Base-by-base conservation (phyloP, 1,140 invertebrate genomes). In the Lamellibrachia luymesi region DNA sequence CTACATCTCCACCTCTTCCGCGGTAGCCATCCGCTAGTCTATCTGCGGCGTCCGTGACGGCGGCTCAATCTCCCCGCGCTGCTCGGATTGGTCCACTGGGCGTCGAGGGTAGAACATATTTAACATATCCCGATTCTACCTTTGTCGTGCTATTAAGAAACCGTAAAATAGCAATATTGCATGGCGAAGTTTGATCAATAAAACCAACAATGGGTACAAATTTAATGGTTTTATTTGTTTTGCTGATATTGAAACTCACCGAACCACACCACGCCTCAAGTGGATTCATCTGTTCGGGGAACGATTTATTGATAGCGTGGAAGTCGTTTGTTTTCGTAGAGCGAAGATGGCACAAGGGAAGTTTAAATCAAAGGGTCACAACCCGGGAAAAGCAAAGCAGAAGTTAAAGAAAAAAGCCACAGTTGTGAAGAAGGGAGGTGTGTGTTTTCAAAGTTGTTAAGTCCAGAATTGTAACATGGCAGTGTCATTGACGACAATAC, bases 391-490 rank as follows among this genome's bases (percentile, higher is more conserved):
- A 80, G 64, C 64, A 80, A 80, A 80, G 64, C 64, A 80, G 64
- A 80, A 80, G 64, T 80, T 80, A 80, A 80, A 80, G 64, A 80
- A 80, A 22, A 80, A 80, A 80, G 64, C 64, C 64, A 80, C 64
- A 80, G 64, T 80, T 80, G 64, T 22, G 64, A 80, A 80, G 64
- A 80, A 80, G 25, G 64, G 64, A 80, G 64, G 64, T 80, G 64
- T 80, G 64, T 80, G 64, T 80, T 80, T 6, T 80, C 64, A 80
- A 8, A 80, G 13, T 6, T 80, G 52, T 80, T 80, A 17, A 22
- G 64, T 80, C 17, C 13, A 80, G 64, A 17, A 17, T 80, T 10
- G 17, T 22, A 80, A 80, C 64, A 80, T 80, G 64, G 4, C 64
- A 80, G 64, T 22, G 64, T 80, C 2, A 80, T 80, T 80, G 5